Evolutionary conservation across 1,140 invertebrate genomes (phyloP).

Genomic region (Apis dorsata): DNA sequence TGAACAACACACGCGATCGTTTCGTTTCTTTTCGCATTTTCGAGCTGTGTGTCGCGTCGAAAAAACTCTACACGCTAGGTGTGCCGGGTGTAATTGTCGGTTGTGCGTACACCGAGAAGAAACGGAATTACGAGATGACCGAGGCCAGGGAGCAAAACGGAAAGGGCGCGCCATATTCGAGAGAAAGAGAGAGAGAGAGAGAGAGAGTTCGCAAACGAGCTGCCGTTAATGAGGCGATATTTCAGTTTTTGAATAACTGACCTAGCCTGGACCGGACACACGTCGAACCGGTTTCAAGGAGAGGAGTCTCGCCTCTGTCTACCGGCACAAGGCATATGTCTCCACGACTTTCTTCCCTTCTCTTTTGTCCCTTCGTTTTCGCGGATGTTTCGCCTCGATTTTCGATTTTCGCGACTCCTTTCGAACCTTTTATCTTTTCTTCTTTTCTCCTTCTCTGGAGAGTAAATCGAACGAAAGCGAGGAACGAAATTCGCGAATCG

Average conservation of each 20-base stretch:
- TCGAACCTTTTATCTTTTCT: neutral
- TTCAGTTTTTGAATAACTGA: conserved; percentile 76
- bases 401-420: conserved; percentile 22
- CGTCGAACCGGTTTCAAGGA: conserved; percentile 71
- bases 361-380: conserved; percentile 37
- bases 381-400: conserved; percentile 33
- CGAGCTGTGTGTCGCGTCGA: neutral
- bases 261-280: conserved; percentile 66
- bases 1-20: neutral
- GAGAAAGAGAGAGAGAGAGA: conserved; percentile 7
- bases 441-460: neutral
- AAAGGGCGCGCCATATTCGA: neutral
- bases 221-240: conserved; percentile 71
- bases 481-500: neutral
- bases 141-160: neutral
- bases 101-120: neutral
- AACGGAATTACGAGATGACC: neutral
- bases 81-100: neutral
- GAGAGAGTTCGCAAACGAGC: conserved; percentile 63
- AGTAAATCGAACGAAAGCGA: no score
- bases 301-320: conserved; percentile 63
- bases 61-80: neutral
- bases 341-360: conserved; percentile 14
- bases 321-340: conserved; percentile 63
- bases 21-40: neutral